Base-by-base conservation (phyloP, 2,888 invertebrate genomes). In the Scaptomyza cyrtandrae region DNA sequence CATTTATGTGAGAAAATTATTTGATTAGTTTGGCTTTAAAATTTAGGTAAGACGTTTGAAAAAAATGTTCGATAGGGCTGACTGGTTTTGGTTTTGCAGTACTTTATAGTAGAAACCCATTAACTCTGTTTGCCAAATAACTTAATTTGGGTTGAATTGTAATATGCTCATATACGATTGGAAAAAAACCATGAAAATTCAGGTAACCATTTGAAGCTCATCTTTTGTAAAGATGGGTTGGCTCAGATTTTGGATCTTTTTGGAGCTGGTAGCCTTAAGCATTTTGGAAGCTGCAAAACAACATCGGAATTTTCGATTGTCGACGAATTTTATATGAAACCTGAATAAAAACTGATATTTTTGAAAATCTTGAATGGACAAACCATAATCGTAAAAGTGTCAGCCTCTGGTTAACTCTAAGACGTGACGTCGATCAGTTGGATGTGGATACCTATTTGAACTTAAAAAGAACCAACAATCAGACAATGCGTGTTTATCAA, bases 261-360 rank as follows among this genome's bases (percentile, higher is more conserved):
- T 45, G 29, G 44, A n/a, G 24, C 11, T 74, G 7, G 13, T 13
- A 7, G 7, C 53, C 14, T 37, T 53, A 3, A 11, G 14, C 14
- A 6, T 55, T 4, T 7, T 41, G 2, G 29, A 44, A 31, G 33
- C 24, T n/a, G 43, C 14, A 0, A 1, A 11, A 5, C 16, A 53
- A 5, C 13, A 41, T 14, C 65, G 70, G 0, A 81, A 60, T 11
- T 79, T 64, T 58, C 63, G 56, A 0, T 53, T 10, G 24, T 80
- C 7, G 66, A 57, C 5, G 49, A 79, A 0, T 61, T 79, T 6
- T 43, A 46, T 29, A 0, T 81, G 0, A 75, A 48, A 3, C 48
- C 65, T 0, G 19, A 35, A n/a, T n/a, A 24, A 16, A 1, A 35
- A 14, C 35, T 0, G 60, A 46, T 5, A 13, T 67, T 6, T 45